Base-by-base conservation (phyloP, 2,888 invertebrate genomes). In the Ceraclea dissimilis region DNA sequence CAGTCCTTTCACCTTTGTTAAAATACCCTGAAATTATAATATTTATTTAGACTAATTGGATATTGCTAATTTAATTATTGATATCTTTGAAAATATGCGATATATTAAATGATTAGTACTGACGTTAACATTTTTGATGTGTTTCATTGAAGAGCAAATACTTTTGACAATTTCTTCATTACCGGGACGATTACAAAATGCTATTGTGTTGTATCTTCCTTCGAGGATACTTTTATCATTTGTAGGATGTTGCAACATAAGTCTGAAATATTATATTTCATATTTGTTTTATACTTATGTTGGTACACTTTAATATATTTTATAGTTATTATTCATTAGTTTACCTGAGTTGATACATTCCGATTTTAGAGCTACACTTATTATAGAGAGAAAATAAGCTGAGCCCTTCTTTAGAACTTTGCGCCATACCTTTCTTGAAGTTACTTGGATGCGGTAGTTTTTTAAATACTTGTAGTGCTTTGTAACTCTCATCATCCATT, bases 391-490 rank as follows among this genome's bases (percentile, higher is more conserved):
- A 82, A 68, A 78, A 90, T 2, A 92, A 72, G 65, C 89, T 89
- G 20, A 86, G 73, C 0, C 88, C 88, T 68, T 90, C 89, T 65
- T 81, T 82, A 54, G 68, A 75, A 60, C 75, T 74, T 6, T 76
- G 76, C 1, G 75, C 75, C 22, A 74, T 74, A 5, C 85, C 85
- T 59, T 81, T 79, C 69, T 87, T 89, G 68, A 85, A 88, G 31
- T 80, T 80, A 58, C 89, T 86, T 8, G 90, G 90, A 66, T 90
- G 90, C 1, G 81, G 75, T 52, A 82, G 79, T 2, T 80, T 75
- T 60, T 84, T 81, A 69, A 93, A 89, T 62, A 94, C 84, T 69
- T 90, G 86, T 43, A 94, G 73, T 0, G 87, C 86, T 56, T 81
- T 80, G 69, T 85, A 88, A 0, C 86, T 84, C 62, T 84, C 83